These are phyloP conservation scores for Tetranychus piercei DNA, from an alignment of 2,888 invertebrate genomes.

Conservation along the genomic window DNA sequence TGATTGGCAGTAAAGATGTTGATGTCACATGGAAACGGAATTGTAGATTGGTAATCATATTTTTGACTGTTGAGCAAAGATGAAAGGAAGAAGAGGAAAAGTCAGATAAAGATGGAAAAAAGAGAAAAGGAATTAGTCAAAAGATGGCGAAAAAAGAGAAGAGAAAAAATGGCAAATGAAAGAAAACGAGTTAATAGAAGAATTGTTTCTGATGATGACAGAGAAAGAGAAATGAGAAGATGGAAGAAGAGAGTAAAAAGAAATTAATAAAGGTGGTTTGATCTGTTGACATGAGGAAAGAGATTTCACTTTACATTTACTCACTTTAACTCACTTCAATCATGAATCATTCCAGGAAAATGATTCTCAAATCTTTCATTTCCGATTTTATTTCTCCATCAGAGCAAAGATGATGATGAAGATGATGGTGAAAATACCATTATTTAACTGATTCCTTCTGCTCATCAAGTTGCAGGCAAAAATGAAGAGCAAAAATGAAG, in stretches of 20 bases:
- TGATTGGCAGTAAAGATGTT: neutral
- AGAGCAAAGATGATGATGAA: neutral
- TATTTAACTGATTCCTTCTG: no score
- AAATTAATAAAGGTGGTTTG: neutral
- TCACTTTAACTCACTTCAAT: constrained; percentile 2
- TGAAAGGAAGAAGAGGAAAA: no score
- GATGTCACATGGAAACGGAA: neutral
- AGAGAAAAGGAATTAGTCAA: neutral
- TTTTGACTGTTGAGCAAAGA: neutral
- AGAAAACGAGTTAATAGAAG: neutral
- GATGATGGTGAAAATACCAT: neutral
- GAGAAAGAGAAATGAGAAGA: constrained; percentile 2
- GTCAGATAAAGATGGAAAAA: neutral
- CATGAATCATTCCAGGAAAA: neutral
- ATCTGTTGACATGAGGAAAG: neutral
- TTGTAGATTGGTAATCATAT: neutral
- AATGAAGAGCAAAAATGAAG: no score
- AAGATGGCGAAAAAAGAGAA: neutral
- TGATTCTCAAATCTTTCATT: constrained; percentile 5
- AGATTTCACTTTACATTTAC: neutral
- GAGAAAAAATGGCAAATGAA: neutral
- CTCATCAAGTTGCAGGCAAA: no score
- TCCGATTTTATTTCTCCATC: neutral
- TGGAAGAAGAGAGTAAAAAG: neutral
- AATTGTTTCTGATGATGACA: neutral